Percentiles rank a stretch among this genome's conserved stretches.
These are phyloP conservation scores for Porites lobata DNA, from an alignment of 92 coral and sea anemone genomes.

Conservation along the genomic window DNA sequence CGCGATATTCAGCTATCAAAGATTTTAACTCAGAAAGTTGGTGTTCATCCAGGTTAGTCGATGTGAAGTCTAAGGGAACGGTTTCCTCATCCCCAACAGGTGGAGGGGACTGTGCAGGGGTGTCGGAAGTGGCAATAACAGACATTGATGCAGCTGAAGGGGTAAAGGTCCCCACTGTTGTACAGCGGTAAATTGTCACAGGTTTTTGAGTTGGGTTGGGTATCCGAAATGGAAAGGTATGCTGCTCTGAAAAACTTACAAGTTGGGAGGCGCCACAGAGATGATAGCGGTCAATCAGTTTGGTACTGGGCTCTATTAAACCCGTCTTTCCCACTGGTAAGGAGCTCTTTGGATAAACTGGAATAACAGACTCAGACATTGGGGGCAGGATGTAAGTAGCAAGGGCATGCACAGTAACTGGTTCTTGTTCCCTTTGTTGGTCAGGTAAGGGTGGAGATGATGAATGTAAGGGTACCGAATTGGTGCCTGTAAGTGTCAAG, in stretches of 20 bases:
- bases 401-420: constrained; percentile 52
- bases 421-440: constrained; percentile 14
- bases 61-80: constrained; percentile 41
- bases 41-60: constrained; percentile 20
- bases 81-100: neutral
- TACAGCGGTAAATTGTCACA: constrained; percentile 35
- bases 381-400: constrained; percentile 61
- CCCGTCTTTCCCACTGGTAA: constrained; percentile 38
- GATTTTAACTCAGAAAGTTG: constrained; percentile 33
- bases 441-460: neutral
- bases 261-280: constrained; percentile 54
- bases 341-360: constrained; percentile 29
- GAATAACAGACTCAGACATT: constrained; percentile 55
- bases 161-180: constrained; percentile 48
- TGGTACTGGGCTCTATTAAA: constrained; percentile 49
- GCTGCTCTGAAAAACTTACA: constrained; percentile 26
- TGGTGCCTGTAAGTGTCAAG: neutral
- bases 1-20: constrained; percentile 30
- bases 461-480: neutral
- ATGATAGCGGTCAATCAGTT: constrained; percentile 44
- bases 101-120: neutral
- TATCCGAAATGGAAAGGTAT: constrained; percentile 63
- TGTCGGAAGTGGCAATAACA: neutral
- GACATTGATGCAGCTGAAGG: constrained; percentile 29
- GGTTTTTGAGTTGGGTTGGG: constrained; percentile 57